phyloP scores from a whole-genome alignment of 2,113 vertebrate species.

The Microcebus jonahi region DNA sequence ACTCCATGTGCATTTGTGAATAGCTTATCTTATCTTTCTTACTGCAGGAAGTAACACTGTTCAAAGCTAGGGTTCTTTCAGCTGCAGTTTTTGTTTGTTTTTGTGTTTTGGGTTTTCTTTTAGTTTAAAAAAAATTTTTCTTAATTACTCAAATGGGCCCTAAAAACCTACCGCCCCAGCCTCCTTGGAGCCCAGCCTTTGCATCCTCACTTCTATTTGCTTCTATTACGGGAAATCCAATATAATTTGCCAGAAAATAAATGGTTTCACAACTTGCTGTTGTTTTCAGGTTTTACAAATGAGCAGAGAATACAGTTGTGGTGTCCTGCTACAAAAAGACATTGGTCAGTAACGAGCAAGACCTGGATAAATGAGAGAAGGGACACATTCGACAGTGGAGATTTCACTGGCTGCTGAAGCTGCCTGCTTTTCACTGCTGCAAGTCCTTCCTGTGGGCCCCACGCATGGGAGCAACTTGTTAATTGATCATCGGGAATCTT shows the following conservation, averaged over 20 bases:
- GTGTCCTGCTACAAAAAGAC: not conserved
- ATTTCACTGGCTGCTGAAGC: not conserved
- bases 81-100: not conserved
- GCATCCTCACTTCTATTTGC: not conserved
- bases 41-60: not conserved
- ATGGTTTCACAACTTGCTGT: constrained; percentile 40
- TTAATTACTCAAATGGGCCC: not conserved
- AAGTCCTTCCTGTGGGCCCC: not conserved
- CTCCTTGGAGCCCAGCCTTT: not conserved
- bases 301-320: not conserved
- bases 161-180: not conserved
- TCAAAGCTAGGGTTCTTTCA: not conserved
- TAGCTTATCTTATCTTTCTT: not conserved
- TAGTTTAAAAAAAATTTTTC: not conserved
- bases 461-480: not conserved
- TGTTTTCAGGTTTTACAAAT: constrained; percentile 71
- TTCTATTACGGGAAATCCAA: not conserved
- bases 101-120: not conserved
- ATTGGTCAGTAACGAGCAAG: not conserved
- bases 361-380: not conserved
- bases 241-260: not conserved
- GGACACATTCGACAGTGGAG: not conserved
- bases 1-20: not conserved
- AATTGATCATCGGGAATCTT: not conserved
- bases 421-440: constrained; percentile 23